Evolutionary conservation across 2,888 invertebrate genomes (phyloP), one percentile per base, ranked within the genome.

Genomic region (Dichetophora obliterata): DNA sequence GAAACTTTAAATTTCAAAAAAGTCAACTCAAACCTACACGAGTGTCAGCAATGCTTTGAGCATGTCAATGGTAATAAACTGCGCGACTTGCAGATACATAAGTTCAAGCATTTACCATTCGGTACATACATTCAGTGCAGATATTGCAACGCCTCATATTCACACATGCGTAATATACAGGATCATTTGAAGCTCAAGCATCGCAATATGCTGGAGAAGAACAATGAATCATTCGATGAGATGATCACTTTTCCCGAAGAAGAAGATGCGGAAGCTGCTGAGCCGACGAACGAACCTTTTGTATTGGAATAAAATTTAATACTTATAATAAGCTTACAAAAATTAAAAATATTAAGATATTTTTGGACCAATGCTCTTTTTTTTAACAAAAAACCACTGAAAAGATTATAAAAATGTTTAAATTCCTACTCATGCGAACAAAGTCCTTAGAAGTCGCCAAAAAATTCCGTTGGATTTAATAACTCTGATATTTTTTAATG

Each of bases 61-160:
- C 83, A 85, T 75, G 72, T 87, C 2, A 80, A 80, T 50, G 87
- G 87, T 3, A 83, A 82, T 5, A 84, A 84, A 31, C 59, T 85
- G 72, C 79, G 84, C 5, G 84, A 82, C 59, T 77, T 87, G 22
- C 86, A 87, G 71, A 80, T 84, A 34, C 86, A 87, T 77, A 85
- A 85, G 5, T 85, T 87, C 57, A 84, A 83, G 61, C 86, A 87
- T 78, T 80, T 87, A 50, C 85, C 87, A 4, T 82, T 82, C 65
- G 83, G 86, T 5, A 84, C 83, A 3, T 87, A 87, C 61, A 80
- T 87, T 65, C 86, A 84, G 9, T 87, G 86, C 70, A 82, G 82
- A 63, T 81, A 83, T 19, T 87, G 86, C 75, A 80, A 81, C n/a
- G 79, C 83, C 24, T 81, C 81, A 61, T 82, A 82, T 74, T 78